A percentile compares a stretch with the other conserved stretches of the same genome.
phyloP scores from a whole-genome alignment of 2,888 invertebrate genomes.

The Nemapogon koenigi region DNA sequence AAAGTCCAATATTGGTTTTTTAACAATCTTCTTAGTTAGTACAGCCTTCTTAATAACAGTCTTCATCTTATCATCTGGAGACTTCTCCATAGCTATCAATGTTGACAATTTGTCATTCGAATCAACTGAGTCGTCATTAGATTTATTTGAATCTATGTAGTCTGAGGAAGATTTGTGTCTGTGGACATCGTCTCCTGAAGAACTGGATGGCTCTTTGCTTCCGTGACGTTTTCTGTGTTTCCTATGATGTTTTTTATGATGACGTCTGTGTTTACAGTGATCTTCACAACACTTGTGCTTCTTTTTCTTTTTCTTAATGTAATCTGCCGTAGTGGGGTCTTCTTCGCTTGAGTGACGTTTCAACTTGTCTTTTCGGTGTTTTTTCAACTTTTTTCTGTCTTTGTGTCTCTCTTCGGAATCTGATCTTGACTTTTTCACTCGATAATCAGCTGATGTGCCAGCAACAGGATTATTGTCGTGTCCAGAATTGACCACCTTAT shows the following conservation, averaged over 20 bases:
- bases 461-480: constrained; percentile 18
- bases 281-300: constrained; percentile 75
- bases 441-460: constrained; percentile 28
- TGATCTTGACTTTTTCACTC: constrained; percentile 21
- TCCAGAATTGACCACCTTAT: constrained; percentile 24
- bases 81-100: constrained; percentile 42
- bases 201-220: constrained; percentile 55
- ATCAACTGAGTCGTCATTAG: constrained; percentile 51
- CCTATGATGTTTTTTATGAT: constrained; percentile 80
- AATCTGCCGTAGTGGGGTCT: constrained; percentile 38
- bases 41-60: constrained; percentile 50
- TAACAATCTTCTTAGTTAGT: constrained; percentile 42
- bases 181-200: constrained; percentile 57
- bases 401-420: constrained; percentile 58
- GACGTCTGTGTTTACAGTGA: constrained; percentile 73
- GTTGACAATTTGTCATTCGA: constrained; percentile 42
- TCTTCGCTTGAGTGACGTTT: constrained; percentile 50
- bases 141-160: constrained; percentile 47
- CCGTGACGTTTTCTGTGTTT: constrained; percentile 81
- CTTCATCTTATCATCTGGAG: constrained; percentile 48
- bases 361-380: constrained; percentile 71
- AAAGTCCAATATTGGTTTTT: constrained; percentile 46
- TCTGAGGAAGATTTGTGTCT: constrained; percentile 44
- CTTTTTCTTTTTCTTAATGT: constrained; percentile 71
- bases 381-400: constrained; percentile 72